Evolutionary conservation across 2,888 invertebrate species (phyloP).

Genomic region (Heliconius charithonia): DNA sequence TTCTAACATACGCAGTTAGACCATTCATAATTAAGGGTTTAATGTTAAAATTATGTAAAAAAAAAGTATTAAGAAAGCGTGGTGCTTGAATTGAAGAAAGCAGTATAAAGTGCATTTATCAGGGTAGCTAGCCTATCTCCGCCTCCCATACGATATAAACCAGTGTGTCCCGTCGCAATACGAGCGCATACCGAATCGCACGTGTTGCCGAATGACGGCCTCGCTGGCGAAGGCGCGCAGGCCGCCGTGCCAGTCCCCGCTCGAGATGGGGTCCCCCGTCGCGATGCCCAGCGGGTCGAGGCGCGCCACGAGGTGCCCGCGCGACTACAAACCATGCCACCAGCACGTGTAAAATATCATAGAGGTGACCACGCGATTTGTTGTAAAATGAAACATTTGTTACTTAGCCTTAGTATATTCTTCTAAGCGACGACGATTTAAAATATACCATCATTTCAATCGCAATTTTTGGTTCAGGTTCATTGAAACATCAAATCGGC

Average conservation of each 20-base stretch:
- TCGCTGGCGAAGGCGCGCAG: slow-evolving; percentile 81
- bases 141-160: slow-evolving; percentile 21
- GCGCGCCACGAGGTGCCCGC: slow-evolving; percentile 96
- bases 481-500: background rate
- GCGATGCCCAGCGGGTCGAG: slow-evolving; percentile 96
- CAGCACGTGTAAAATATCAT: background rate
- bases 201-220: slow-evolving; percentile 81
- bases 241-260: slow-evolving; percentile 79
- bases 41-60: background rate
- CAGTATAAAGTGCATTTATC: slow-evolving; percentile 9
- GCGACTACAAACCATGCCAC: slow-evolving; percentile 85
- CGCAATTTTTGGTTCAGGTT: background rate
- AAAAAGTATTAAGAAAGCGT: slow-evolving; percentile 7
- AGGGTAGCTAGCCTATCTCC: background rate
- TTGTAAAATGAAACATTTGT: background rate
- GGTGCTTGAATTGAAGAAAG: slow-evolving; percentile 7
- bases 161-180: slow-evolving; percentile 37
- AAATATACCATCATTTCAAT: background rate
- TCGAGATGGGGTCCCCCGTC: slow-evolving; percentile 85
- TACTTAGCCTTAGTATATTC: background rate
- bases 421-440: background rate
- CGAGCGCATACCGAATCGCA: slow-evolving; percentile 79
- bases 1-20: background rate
- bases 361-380: background rate
- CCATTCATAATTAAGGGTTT: background rate